phyloP scores from a whole-genome alignment of 2,888 invertebrate species.

The Heliconius sara region DNA sequence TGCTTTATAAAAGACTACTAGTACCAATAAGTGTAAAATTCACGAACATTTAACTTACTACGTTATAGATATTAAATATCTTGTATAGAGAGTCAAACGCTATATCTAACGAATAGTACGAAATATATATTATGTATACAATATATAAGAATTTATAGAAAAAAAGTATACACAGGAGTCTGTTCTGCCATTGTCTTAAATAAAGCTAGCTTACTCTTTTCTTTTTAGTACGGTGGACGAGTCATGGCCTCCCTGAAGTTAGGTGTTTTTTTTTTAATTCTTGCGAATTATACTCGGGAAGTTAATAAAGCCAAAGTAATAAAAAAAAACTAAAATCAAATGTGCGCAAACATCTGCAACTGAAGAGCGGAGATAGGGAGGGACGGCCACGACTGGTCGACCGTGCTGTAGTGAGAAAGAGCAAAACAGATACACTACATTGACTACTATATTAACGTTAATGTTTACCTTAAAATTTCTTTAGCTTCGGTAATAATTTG shows the following conservation, averaged over 20 bases:
- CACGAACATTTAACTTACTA: constrained; percentile 50
- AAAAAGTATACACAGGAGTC: not conserved
- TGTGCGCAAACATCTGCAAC: not conserved
- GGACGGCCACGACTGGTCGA: too few species aligned
- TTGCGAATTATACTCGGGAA: not conserved
- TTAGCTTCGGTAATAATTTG: not conserved
- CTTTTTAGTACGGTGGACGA: not conserved
- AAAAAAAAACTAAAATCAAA: not conserved
- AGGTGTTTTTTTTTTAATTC: not conserved
- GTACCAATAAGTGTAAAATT: constrained; percentile 62
- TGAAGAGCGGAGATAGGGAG: not conserved
- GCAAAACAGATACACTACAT: not conserved
- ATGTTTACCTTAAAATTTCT: not conserved
- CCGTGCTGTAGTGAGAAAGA: not conserved
- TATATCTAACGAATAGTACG: constrained; percentile 33
- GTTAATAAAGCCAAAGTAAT: too few species aligned
- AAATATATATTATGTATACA: not conserved
- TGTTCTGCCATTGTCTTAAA: constrained; percentile 1
- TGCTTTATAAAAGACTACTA: constrained; percentile 70
- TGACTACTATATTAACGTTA: not conserved
- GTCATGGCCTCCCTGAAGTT: not conserved
- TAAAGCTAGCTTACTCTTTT: not conserved
- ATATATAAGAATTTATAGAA: constrained; percentile 7
- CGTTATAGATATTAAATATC: constrained; percentile 53
- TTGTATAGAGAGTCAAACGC: constrained; percentile 45